Percentiles rank a stretch among this genome's conserved stretches.
Evolutionary conservation across 37 sponge, comb jelly and placozoan species (phyloP).

Genomic region (Mnemiopsis leidyi): DNA sequence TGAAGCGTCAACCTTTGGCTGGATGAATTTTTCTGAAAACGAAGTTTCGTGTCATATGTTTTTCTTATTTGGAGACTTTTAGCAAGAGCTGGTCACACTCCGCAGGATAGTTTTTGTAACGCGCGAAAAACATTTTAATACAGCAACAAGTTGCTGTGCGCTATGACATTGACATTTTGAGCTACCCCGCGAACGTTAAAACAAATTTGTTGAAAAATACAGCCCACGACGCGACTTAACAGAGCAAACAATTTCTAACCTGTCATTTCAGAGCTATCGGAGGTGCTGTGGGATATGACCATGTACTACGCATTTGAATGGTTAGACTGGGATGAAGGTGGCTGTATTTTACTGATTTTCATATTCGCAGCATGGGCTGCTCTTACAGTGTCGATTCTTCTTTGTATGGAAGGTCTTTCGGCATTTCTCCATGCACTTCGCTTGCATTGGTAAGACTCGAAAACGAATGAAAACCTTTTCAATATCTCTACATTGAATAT

Average conservation of each 20-base stretch:
- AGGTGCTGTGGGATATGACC: conserved; percentile 88
- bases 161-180: not conserved
- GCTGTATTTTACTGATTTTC: conserved; percentile 70
- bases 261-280: conserved; percentile 79
- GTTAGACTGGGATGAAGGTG: conserved; percentile 58
- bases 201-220: too few relatives aligned
- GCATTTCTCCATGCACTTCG: conserved; percentile 98
- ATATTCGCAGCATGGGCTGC: conserved; percentile 80
- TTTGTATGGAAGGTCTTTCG: conserved; percentile 97
- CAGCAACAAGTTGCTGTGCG: not conserved
- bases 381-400: conserved; percentile 84
- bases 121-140: not conserved
- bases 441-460: conserved; percentile 97
- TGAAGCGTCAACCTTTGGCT: too few relatives aligned
- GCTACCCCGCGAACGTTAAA: too few relatives aligned
- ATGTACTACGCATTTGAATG: conserved; percentile 67
- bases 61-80: not conserved
- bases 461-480: too few relatives aligned
- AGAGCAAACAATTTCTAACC: not conserved
- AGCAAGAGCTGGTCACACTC: not conserved
- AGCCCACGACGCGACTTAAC: not conserved
- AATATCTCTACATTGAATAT: too few relatives aligned
- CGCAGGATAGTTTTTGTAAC: too few relatives aligned
- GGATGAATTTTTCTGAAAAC: too few relatives aligned
- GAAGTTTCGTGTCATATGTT: too few relatives aligned